Evolutionary conservation across 2,888 invertebrate species (phyloP).

Genomic region (Xestia rhomboidea): DNA sequence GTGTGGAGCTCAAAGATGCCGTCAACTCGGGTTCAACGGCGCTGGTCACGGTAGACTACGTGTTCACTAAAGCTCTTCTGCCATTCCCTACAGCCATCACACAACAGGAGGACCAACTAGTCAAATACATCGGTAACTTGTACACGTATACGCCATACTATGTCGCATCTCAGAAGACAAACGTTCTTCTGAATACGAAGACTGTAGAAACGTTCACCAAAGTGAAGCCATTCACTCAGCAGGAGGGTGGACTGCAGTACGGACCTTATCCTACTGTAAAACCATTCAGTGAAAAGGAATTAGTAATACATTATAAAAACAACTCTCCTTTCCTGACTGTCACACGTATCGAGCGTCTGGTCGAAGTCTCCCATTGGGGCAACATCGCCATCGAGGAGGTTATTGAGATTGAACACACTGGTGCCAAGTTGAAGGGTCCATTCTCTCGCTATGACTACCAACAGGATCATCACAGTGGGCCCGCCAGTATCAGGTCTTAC

Average conservation of each 20-base stretch:
- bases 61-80: conserved; percentile 93
- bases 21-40: conserved; percentile 91
- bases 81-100: conserved; percentile 97
- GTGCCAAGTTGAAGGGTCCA: conserved; percentile 97
- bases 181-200: conserved; percentile 94
- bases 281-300: conserved; percentile 91
- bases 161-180: conserved; percentile 95
- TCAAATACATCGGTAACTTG: conserved; percentile 95
- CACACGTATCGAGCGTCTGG: conserved; percentile 94
- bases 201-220: conserved; percentile 96
- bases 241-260: conserved; percentile 95
- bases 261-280: conserved; percentile 96
- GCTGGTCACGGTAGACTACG: conserved; percentile 92
- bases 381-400: conserved; percentile 99
- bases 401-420: conserved; percentile 97
- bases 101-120: conserved; percentile 98
- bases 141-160: conserved; percentile 96
- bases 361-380: conserved; percentile 99
- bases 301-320: conserved; percentile 98
- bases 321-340: conserved; percentile 99
- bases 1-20: conserved; percentile 91
- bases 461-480: conserved; percentile 96
- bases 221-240: conserved; percentile 94
- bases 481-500: conserved; percentile 97
- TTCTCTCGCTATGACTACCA: conserved; percentile 99